Conservation (phyloP, 2,888 invertebrate genomes). For the Helicoverpa assulta region DNA sequence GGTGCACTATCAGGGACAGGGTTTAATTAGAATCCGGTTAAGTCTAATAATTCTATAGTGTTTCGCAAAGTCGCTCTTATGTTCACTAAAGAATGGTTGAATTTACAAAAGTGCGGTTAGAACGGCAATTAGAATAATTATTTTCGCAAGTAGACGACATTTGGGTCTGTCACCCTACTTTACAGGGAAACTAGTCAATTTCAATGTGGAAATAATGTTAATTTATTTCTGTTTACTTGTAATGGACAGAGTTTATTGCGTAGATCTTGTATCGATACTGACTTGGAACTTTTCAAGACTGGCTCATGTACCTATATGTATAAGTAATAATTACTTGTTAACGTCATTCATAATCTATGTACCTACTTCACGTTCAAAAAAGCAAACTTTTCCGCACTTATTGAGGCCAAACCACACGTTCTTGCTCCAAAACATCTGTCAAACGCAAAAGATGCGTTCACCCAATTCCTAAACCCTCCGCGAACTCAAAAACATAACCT, state of each 20-base stretch:
- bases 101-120: slow-evolving; percentile 54
- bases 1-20: slow-evolving; percentile 90
- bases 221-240: slow-evolving; percentile 46
- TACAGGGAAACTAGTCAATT: slow-evolving; percentile 50
- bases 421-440: slow-evolving; percentile 10
- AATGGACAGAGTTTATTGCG: slow-evolving; percentile 21
- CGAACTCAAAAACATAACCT: slow-evolving; percentile 83
- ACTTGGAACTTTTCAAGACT: slow-evolving; percentile 10
- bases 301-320: no score
- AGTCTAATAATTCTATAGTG: slow-evolving; percentile 85
- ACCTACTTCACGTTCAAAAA: background rate
- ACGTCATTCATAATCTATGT: background rate
- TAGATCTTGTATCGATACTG: background rate
- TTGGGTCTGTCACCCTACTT: slow-evolving; percentile 55
- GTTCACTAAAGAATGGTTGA: slow-evolving; percentile 65
- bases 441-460: slow-evolving; percentile 61
- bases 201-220: slow-evolving; percentile 47
- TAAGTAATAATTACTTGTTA: background rate
- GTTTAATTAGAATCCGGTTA: slow-evolving; percentile 90
- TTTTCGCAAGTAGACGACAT: slow-evolving; percentile 60
- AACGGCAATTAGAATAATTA: slow-evolving; percentile 62
- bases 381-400: background rate
- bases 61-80: slow-evolving; percentile 76
- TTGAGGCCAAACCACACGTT: background rate
- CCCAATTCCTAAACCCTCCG: slow-evolving; percentile 72